Evolutionary conservation across 2,888 invertebrate species (phyloP).

Genomic region (Pyrochroa serraticornis): DNA sequence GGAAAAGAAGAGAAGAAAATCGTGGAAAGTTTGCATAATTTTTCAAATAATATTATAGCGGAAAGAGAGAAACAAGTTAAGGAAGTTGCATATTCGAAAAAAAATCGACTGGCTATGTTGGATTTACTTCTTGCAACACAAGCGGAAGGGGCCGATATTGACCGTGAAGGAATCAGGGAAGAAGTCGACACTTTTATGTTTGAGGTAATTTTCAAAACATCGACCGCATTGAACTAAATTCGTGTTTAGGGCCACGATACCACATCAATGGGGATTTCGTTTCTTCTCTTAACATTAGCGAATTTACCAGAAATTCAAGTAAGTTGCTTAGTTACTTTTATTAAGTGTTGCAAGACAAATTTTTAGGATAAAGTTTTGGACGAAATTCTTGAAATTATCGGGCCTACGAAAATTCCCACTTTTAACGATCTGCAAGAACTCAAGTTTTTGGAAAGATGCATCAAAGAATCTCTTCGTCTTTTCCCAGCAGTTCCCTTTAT

Average conservation of each 20-base stretch:
- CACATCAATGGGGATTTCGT: constrained; percentile 38
- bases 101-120: constrained; percentile 55
- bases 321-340: constrained; percentile 8
- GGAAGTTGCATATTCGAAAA: constrained; percentile 30
- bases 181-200: constrained; percentile 69
- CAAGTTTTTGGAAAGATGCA: constrained; percentile 52
- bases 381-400: constrained; percentile 44
- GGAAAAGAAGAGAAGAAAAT: constrained; percentile 31
- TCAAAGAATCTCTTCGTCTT: constrained; percentile 53
- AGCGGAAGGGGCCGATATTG: constrained; percentile 35
- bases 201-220: constrained; percentile 32
- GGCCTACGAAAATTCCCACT: constrained; percentile 36
- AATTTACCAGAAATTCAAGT: constrained; percentile 39
- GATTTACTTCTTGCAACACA: constrained; percentile 43
- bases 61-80: constrained; percentile 26
- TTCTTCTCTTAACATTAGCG: constrained; percentile 39
- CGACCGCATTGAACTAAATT: too few species aligned
- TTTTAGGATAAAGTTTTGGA: constrained; percentile 36
- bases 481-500: constrained; percentile 55
- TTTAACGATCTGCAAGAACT: constrained; percentile 50
- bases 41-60: constrained; percentile 42
- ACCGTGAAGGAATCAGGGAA: constrained; percentile 61
- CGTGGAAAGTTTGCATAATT: constrained; percentile 38
- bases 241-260: constrained; percentile 40
- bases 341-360: constrained; percentile 1